A percentile compares a stretch with the other conserved stretches of the same genome.
Evolutionary conservation across 2,113 vertebrate species (phyloP).

Genomic region (Percina caprodes): DNA sequence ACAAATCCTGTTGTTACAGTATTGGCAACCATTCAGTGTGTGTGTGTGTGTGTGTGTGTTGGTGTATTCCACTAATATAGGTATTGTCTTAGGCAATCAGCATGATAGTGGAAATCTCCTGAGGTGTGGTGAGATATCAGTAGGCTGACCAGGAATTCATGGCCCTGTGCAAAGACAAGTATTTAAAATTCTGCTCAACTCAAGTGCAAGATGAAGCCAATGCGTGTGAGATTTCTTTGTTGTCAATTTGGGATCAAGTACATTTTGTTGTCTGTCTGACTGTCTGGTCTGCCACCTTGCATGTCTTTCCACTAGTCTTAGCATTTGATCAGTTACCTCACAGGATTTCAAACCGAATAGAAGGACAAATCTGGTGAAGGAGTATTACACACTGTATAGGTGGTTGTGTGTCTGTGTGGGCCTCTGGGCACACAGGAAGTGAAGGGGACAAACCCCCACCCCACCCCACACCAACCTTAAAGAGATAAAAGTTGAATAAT

Average conservation of each 20-base stretch:
- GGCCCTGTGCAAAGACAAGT: conserved; percentile 39
- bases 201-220: conserved; percentile 3
- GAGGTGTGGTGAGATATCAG: conserved; percentile 34
- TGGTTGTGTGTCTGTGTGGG: neutral
- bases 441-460: conserved; percentile 10
- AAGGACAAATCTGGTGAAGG: neutral
- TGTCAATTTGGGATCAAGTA: conserved; percentile 31
- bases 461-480: neutral
- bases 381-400: neutral
- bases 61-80: conserved; percentile 4
- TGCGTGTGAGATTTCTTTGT: neutral
- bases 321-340: conserved; percentile 11
- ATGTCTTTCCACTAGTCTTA: neutral
- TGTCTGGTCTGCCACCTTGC: neutral
- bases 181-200: conserved; percentile 40
- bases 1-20: conserved; percentile 11
- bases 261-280: neutral
- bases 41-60: neutral
- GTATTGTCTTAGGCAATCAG: conserved; percentile 23
- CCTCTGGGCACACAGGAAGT: conserved; percentile 50
- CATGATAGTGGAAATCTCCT: conserved; percentile 24
- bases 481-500: conserved; percentile 59
- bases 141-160: conserved; percentile 41
- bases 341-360: conserved; percentile 3
- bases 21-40: neutral